Evolutionary conservation across 2,113 vertebrate species (phyloP).

Genomic region (Plestiodon gilberti): DNA sequence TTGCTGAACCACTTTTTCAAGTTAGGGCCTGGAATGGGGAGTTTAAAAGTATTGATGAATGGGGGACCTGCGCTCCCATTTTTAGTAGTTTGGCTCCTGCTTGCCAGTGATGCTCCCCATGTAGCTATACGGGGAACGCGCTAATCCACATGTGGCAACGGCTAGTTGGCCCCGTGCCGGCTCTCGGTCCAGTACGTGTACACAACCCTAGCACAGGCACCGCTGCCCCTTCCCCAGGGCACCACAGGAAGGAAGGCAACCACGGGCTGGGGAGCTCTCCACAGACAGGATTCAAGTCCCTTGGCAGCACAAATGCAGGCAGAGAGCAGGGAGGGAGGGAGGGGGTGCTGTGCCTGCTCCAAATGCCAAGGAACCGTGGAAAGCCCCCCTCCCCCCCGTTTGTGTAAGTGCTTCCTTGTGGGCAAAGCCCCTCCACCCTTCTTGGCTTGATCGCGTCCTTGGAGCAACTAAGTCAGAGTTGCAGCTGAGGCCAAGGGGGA

Average conservation of each 20-base stretch:
- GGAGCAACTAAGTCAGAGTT: no score
- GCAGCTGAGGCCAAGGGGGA: neutral
- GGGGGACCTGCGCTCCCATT: no score
- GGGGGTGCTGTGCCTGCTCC: no score
- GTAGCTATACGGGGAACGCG: neutral
- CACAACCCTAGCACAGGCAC: neutral
- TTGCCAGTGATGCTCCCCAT: neutral
- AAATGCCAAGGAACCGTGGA: neutral
- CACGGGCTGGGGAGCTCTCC: neutral
- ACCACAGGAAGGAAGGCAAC: neutral
- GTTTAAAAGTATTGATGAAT: no score
- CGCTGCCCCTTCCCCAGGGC: conserved; percentile 45
- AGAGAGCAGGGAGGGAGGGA: neutral
- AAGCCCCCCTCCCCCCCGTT: no score
- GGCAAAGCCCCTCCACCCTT: no score
- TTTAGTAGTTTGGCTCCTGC: no score
- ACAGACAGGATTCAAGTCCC: neutral
- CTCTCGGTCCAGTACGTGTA: neutral
- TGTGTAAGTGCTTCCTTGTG: no score
- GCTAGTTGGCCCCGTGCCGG: fast-evolving
- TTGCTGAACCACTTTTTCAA: no score
- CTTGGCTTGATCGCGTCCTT: no score
- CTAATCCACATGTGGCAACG: neutral
- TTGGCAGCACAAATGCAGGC: neutral
- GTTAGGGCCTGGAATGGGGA: no score